A percentile compares a stretch with the other conserved stretches of the same genome.
These are phyloP conservation scores for Leuciscus idus DNA, from an alignment of 2,113 vertebrate species.

Conservation along the genomic window DNA sequence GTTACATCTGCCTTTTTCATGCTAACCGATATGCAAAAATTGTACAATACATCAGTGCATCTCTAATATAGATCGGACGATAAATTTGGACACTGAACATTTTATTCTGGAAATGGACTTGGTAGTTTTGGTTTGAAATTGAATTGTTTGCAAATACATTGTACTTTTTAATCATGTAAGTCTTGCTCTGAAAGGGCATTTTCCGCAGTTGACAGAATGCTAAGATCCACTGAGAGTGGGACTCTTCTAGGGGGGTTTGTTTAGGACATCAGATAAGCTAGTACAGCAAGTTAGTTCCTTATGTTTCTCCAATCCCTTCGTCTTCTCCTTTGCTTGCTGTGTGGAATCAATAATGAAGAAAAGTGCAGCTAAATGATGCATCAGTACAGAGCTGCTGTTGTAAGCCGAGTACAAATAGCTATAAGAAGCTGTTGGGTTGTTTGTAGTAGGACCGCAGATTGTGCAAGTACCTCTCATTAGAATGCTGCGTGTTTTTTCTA, in stretches of 20 bases:
- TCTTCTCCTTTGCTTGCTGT: not conserved
- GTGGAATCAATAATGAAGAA: constrained; percentile 30
- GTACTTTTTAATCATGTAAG: no score
- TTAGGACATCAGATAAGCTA: constrained; percentile 15
- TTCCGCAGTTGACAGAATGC: not conserved
- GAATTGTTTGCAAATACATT: no score
- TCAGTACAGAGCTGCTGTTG: not conserved
- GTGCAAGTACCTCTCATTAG: constrained; percentile 45
- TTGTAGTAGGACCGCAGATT: not conserved
- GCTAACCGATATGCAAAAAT: no score
- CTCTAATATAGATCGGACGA: no score
- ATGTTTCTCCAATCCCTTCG: not conserved
- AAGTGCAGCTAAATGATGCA: constrained; percentile 28
- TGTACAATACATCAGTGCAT: no score
- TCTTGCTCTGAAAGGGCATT: no score
- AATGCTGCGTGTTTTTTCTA: constrained; percentile 49
- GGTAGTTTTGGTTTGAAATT: no score
- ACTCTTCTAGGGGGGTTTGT: not conserved
- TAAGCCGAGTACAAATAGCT: constrained; percentile 8
- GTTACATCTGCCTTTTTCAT: no score
- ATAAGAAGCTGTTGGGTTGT: constrained; percentile 26
- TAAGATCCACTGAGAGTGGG: not conserved
- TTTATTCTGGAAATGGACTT: no score
- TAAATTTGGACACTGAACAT: no score
- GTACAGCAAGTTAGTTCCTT: not conserved